A percentile compares a stretch with the other conserved stretches of the same genome.
Evolutionary conservation across 2,797 vertebrate genomes (phyloP).

Genomic region (Rhabdophis nuchalis): DNA sequence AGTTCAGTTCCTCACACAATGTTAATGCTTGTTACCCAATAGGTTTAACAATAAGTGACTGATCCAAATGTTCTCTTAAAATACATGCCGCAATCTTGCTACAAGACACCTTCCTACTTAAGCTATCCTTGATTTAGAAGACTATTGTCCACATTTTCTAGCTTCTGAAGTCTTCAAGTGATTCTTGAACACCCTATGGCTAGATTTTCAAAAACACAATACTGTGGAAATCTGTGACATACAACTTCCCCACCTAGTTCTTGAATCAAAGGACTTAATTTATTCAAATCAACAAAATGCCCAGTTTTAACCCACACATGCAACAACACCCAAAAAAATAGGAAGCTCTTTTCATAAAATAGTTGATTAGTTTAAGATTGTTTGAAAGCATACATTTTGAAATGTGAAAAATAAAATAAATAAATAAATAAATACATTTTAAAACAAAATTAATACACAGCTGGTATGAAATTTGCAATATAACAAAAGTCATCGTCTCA

Average conservation of each 20-base stretch:
- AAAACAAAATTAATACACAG: no score
- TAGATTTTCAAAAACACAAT: not conserved
- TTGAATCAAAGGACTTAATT: not conserved
- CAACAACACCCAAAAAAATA: not conserved
- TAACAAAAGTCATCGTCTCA: constrained; percentile 63
- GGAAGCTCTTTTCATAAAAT: not conserved
- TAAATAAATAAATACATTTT: no score
- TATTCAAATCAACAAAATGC: not conserved
- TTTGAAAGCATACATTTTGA: not conserved
- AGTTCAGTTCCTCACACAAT: not conserved
- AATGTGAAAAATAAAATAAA: no score
- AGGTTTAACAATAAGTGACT: not conserved
- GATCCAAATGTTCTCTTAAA: not conserved
- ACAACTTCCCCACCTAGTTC: not conserved
- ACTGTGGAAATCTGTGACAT: not conserved
- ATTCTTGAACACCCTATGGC: not conserved
- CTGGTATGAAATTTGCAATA: no score
- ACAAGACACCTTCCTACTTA: not conserved
- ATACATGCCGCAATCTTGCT: not conserved
- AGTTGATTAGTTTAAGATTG: not conserved
- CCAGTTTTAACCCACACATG: not conserved
- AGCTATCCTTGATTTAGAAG: not conserved
- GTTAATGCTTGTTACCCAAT: not conserved
- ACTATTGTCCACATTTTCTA: not conserved
- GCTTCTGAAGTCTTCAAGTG: not conserved